Evolutionary conservation across 2,113 vertebrate species (phyloP).

Genomic region (Tonatia bakeri): DNA sequence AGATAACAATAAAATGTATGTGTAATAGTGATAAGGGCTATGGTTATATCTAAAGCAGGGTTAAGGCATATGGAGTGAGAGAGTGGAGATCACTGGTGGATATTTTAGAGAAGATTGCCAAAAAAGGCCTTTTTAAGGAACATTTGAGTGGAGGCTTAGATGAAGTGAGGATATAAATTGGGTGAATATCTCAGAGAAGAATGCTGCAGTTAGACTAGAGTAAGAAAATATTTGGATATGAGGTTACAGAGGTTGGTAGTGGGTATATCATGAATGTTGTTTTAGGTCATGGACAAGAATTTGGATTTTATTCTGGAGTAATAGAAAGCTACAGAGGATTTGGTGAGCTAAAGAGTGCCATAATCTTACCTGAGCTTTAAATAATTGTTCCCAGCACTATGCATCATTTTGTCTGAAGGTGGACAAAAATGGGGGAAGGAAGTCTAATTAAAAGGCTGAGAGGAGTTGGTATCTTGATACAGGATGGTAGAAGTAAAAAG

Average conservation of each 20-base stretch:
- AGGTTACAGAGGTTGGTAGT: not conserved
- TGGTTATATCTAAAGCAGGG: not conserved
- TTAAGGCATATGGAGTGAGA: not conserved
- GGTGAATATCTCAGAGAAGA: not conserved
- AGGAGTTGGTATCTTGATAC: not conserved
- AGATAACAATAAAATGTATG: not conserved
- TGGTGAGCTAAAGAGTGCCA: not conserved
- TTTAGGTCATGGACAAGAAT: not conserved
- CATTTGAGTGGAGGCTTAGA: not conserved
- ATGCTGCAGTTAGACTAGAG: not conserved
- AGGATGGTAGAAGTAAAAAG: not conserved
- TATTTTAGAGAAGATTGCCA: not conserved
- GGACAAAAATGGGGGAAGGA: too few species aligned
- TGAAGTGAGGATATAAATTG: not conserved
- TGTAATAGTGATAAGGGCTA: not conserved
- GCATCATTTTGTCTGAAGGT: not conserved
- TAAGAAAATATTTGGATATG: not conserved
- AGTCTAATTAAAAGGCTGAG: too few species aligned
- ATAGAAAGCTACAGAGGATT: not conserved
- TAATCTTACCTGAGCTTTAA: not conserved
- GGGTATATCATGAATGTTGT: not conserved
- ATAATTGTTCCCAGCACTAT: not conserved
- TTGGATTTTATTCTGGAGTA: not conserved
- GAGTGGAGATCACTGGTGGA: not conserved
- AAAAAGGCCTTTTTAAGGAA: not conserved